Percentiles rank a stretch among this genome's conserved stretches.
phyloP scores from a whole-genome alignment of 2,797 vertebrate species.

The Enteromius unitaeniatus region DNA sequence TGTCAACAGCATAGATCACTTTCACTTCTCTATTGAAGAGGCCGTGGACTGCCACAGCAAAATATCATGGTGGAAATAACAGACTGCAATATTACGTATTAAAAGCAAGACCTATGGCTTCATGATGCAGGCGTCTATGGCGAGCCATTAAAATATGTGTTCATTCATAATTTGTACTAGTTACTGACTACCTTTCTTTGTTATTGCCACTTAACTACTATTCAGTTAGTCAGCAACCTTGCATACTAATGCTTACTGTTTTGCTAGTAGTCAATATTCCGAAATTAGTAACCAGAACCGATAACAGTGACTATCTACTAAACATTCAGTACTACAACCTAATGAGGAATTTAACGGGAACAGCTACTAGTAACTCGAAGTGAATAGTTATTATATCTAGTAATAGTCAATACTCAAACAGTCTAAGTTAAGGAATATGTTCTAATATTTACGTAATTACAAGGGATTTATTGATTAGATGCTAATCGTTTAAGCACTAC shows the following conservation, averaged over 20 bases:
- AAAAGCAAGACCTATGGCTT: not conserved
- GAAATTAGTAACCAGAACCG: not conserved
- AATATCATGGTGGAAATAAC: not conserved
- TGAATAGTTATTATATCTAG: not conserved
- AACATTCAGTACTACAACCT: not conserved
- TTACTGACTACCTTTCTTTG: not conserved
- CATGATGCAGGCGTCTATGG: not conserved
- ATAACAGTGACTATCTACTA: not conserved
- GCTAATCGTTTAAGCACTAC: not conserved
- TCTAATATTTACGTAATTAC: not conserved
- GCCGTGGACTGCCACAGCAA: not conserved
- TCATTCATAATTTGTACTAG: not conserved
- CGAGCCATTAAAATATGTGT: not conserved
- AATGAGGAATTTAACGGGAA: not conserved
- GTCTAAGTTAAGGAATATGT: not conserved
- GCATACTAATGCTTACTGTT: not conserved
- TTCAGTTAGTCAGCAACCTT: not conserved
- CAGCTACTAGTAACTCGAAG: not conserved
- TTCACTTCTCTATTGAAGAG: constrained; percentile 22
- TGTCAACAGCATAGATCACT: constrained; percentile 28
- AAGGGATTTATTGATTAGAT: not conserved
- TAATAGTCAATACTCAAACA: not conserved
- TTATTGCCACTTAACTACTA: not conserved
- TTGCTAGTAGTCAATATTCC: not conserved
- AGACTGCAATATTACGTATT: not conserved